Evolutionary conservation across 2,888 invertebrate species (phyloP), one percentile per base, ranked within the genome.

Genomic region (Syritta pipiens): DNA sequence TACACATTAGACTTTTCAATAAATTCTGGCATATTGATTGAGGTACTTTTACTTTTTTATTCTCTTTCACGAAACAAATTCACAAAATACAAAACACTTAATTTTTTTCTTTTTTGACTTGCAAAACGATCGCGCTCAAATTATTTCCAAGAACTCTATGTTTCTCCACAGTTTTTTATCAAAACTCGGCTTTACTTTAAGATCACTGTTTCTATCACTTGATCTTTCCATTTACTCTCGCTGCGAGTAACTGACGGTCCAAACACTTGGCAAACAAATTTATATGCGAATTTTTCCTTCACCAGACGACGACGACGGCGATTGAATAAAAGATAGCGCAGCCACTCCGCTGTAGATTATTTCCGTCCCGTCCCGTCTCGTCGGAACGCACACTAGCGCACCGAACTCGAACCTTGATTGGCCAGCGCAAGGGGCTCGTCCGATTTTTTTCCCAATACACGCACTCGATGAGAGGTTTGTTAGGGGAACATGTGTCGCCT

Each of bases 181-280:
- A 84, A 88, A 87, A 76, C 81, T 85, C 59, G 86, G 83, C 83
- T 86, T 86, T 83, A 83, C 84, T 84, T 84, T 85, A 82, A 85
- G 87, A 88, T 84, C 88, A 87, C 87, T 87, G 68, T 84, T 82
- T 84, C 81, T 83, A 83, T 85, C 88, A 87, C 87, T 87, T 87
- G 87, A 87, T 87, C 87, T 87, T 87, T 87, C 88, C 88, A 88
- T 87, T 85, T 87, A 88, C 88, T 86, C 84, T 83, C 83, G 82
- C 82, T 83, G 84, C 86, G 84, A 88, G 86, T 85, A 85, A 88
- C 87, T 87, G 86, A 85, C 86, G 84, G 81, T 71, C 35, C 40
- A 67, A 81, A 71, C 57, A 57, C 63, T 49, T 48, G 32, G 79
- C 17, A 62, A 82, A 65, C 83, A 83, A 84, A 86, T 87, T 84